Conservation (phyloP, 2,113 vertebrate species). For the Otolemur garnettii region DNA sequence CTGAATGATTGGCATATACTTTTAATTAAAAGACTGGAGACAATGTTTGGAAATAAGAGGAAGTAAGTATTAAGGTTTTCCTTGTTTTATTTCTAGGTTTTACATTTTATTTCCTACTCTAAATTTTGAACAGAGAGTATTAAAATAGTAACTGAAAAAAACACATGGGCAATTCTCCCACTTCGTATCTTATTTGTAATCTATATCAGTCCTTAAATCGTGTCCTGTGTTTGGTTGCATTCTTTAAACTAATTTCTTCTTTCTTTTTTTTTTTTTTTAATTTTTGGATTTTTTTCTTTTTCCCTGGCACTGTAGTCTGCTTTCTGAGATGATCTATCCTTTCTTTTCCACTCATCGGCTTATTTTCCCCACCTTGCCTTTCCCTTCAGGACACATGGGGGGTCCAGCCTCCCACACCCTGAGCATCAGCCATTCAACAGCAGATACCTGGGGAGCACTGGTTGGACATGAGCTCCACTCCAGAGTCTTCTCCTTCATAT, state of each 20-base stretch:
- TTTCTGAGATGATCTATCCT: slow-evolving; percentile 68
- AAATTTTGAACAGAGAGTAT: background rate
- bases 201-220: background rate
- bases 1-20: background rate
- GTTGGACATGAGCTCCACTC: slow-evolving; percentile 72
- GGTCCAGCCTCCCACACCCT: slow-evolving; percentile 43
- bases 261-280: background rate
- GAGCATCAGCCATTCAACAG: slow-evolving; percentile 78
- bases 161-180: background rate
- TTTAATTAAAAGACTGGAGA: slow-evolving; percentile 27
- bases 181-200: background rate
- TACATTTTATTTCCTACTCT: background rate
- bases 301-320: slow-evolving; percentile 25
- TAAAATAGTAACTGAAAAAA: background rate
- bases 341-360: slow-evolving; percentile 70
- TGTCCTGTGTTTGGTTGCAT: slow-evolving; percentile 5
- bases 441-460: slow-evolving; percentile 68
- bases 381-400: slow-evolving; percentile 8
- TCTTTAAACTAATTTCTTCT: background rate
- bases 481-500: slow-evolving; percentile 56
- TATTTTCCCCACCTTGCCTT: slow-evolving; percentile 75
- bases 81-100: slow-evolving; percentile 37
- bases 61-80: background rate
- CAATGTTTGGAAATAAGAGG: slow-evolving; percentile 29
- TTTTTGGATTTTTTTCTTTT: background rate